Base-by-base conservation (phyloP, 2,888 invertebrate genomes). In the Lutraria lutraria region DNA sequence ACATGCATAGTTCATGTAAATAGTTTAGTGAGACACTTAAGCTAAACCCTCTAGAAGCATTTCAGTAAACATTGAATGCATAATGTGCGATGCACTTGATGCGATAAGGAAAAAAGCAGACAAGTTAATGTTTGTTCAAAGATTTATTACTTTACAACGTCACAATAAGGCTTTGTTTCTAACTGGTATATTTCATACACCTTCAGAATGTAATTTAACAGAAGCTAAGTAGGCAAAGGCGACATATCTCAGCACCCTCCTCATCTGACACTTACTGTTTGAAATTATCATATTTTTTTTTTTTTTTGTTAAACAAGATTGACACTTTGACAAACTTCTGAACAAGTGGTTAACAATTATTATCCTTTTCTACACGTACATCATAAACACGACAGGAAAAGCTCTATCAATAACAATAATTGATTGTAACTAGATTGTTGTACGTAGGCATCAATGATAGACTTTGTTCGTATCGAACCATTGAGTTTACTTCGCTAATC, bases 241-340 rank as follows among this genome's bases (percentile, higher is more conserved):
- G 68, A 43, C 52, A 83, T 21, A 13, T 68, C 54, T 84, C 34
- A 72, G 31, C 52, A 84, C n/a, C n/a, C n/a, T 31, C 31, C 15
- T 29, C 54, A 12, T 29, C 31, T 85, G 85, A 79, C 85, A 85
- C 34, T 60, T 56, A 80, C 80, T 84, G 80, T 80, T 34, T 79
- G 34, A 16, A 80, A 85, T 85, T 60, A 56, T 34, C 85, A 80
- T 85, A 85, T 60, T 80, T 85, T 79, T 60, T 56, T 85, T n/a
- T 85, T 85, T 85, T 54, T 80, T 85, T 56, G 60, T 85, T 85
- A 80, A 85, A 85, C 25, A 54, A 53, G 19, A 80, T 85, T 85
- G 85, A 85, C 85, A 85, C 56, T n/a, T 85, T 80, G 79, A 80
- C 80, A 80, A 54, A 34, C n/a, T 34, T n/a, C 43, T 25, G 43